Percentiles rank a stretch among this genome's conserved stretches.
Evolutionary conservation across 92 coral and sea anemone genomes (phyloP).

Genomic region (Epizoanthus scotinus): DNA sequence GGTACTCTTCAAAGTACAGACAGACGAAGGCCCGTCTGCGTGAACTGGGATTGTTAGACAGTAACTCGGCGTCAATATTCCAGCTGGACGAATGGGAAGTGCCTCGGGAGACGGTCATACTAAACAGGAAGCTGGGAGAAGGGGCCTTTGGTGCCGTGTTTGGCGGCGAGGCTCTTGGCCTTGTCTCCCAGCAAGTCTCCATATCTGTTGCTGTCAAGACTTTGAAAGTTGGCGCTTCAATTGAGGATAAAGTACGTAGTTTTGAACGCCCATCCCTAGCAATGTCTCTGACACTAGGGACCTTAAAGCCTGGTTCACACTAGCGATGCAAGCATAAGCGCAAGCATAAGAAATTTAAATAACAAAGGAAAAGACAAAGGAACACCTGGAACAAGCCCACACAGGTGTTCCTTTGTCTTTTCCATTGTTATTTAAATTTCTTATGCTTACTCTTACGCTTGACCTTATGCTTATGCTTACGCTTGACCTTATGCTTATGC

Average conservation of each 20-base stretch:
- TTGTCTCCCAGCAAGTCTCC: slow-evolving; percentile 45
- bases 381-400: too few species aligned
- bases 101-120: slow-evolving; percentile 62
- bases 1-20: slow-evolving; percentile 80
- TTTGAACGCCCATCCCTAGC: background rate
- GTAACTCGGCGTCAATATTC: slow-evolving; percentile 60
- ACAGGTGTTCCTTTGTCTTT: too few species aligned
- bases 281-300: too few species aligned
- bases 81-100: slow-evolving; percentile 82
- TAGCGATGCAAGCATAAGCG: too few species aligned
- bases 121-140: slow-evolving; percentile 77
- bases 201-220: slow-evolving; percentile 76
- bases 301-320: too few species aligned
- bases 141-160: slow-evolving; percentile 89
- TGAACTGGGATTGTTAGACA: slow-evolving; percentile 72
- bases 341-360: too few species aligned
- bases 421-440: too few species aligned
- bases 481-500: too few species aligned
- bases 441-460: too few species aligned
- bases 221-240: slow-evolving; percentile 66
- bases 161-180: slow-evolving; percentile 77
- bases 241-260: slow-evolving; percentile 69
- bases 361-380: too few species aligned
- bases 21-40: slow-evolving; percentile 71
- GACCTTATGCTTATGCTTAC: too few species aligned